These are phyloP conservation scores for Cinclus cinclus DNA, from an alignment of 2,113 vertebrate species.

Conservation along the genomic window DNA sequence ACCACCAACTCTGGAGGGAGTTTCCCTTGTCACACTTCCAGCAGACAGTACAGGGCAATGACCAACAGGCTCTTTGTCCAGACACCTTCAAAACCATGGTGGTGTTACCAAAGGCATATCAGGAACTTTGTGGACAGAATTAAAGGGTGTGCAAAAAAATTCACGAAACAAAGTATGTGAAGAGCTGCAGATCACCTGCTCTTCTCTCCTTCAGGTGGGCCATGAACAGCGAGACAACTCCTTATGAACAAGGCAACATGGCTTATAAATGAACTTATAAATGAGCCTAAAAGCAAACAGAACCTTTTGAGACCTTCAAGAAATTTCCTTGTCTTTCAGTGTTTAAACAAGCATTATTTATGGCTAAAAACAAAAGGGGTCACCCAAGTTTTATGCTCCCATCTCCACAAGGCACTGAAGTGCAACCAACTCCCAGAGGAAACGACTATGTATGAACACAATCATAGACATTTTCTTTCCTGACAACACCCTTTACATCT, in stretches of 20 bases:
- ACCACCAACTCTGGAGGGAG: not conserved
- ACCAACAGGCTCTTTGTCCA: not conserved
- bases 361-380: not conserved
- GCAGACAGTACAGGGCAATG: not conserved
- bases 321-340: not conserved
- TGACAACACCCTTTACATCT: slow-evolving; percentile 53
- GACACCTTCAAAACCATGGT: not conserved
- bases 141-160: not conserved
- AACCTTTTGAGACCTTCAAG: not conserved
- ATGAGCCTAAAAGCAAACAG: not conserved
- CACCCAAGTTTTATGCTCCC: not conserved
- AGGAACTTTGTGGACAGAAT: not conserved
- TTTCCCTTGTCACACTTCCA: not conserved
- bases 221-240: not conserved
- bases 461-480: slow-evolving; percentile 21
- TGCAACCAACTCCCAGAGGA: not conserved
- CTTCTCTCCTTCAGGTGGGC: not conserved
- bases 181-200: not conserved
- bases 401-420: slow-evolving; percentile 3
- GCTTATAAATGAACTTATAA: not conserved
- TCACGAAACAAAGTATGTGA: not conserved
- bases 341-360: not conserved
- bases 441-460: not conserved
- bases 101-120: not conserved
- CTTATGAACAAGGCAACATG: not conserved